Evolutionary conservation across 2,113 vertebrate genomes (phyloP).

Genomic region (Montifringilla adamsi): DNA sequence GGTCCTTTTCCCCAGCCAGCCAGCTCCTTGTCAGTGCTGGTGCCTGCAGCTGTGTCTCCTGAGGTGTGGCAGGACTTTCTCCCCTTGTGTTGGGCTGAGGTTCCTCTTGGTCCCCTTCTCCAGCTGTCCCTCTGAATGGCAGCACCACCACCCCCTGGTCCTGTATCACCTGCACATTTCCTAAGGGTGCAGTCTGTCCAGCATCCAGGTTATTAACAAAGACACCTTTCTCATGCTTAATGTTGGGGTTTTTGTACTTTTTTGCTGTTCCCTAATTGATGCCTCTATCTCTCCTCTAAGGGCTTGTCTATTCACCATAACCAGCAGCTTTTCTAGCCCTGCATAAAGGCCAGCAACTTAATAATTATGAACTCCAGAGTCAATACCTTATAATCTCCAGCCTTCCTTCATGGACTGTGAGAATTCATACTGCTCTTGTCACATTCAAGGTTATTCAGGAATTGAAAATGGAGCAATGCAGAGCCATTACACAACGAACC

Average conservation of each 20-base stretch:
- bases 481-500: slow-evolving; percentile 21
- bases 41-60: background rate
- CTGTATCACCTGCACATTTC: background rate
- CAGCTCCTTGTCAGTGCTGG: too few species aligned
- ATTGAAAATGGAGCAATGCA: slow-evolving; percentile 28
- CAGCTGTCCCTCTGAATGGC: background rate
- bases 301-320: background rate
- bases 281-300: background rate
- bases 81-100: background rate
- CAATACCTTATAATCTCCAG: slow-evolving; percentile 23
- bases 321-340: background rate
- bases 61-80: background rate
- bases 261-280: background rate
- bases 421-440: slow-evolving; percentile 6
- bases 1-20: background rate
- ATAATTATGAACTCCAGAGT: background rate
- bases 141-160: background rate
- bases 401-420: background rate
- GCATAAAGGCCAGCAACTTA: background rate
- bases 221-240: background rate
- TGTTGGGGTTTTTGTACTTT: background rate
- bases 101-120: background rate
- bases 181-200: background rate
- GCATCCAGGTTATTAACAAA: background rate
- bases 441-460: slow-evolving; percentile 8